These are phyloP conservation scores for Orchesellides sinensis DNA, from an alignment of 2,888 invertebrate species.

Conservation along the genomic window DNA sequence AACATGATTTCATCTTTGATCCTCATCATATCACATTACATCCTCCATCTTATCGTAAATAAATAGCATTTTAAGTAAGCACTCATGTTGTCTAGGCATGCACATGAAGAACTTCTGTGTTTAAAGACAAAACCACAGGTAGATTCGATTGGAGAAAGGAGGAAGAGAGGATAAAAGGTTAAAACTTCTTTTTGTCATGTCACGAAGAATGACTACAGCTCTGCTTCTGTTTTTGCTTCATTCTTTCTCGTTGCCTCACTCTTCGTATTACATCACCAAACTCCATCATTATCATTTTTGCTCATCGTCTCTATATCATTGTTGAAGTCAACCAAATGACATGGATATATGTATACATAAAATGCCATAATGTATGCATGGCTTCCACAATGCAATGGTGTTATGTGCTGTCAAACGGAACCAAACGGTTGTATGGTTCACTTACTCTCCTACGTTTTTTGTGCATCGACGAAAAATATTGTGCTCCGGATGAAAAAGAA, in stretches of 20 bases:
- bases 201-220: constrained; percentile 18
- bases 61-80: constrained; percentile 11
- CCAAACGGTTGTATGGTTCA: constrained; percentile 49
- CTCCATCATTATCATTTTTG: not conserved
- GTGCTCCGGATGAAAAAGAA: constrained; percentile 16
- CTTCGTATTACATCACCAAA: not conserved
- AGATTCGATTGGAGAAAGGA: constrained; percentile 23
- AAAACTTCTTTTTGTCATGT: constrained; percentile 27
- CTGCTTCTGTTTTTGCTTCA: not conserved
- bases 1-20: not conserved
- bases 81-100: constrained; percentile 13
- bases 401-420: constrained; percentile 43
- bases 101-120: not conserved
- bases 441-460: constrained; percentile 32
- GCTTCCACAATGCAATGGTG: not conserved
- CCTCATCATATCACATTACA: not conserved
- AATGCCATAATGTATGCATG: not conserved
- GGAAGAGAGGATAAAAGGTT: constrained; percentile 23
- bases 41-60: not conserved
- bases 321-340: constrained; percentile 2
- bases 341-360: constrained; percentile 3
- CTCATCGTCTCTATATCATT: not conserved
- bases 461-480: constrained; percentile 1
- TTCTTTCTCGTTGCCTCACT: not conserved
- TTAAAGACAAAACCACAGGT: not conserved